phyloP scores from a whole-genome alignment of 2,113 vertebrate genomes.

The Corydoras sp. region DNA sequence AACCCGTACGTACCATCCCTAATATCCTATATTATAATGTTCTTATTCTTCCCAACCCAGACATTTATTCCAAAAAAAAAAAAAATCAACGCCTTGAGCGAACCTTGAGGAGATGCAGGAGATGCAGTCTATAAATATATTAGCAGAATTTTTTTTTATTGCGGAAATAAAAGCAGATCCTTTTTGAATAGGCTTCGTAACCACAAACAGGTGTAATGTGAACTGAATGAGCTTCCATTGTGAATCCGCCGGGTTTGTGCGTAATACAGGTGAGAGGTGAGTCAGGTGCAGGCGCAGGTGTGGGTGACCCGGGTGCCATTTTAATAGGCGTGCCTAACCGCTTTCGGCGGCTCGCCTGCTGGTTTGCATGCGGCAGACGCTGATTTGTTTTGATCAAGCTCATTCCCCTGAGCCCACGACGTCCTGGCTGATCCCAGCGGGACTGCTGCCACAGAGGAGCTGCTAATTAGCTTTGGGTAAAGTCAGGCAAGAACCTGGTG shows the following conservation, averaged over 20 bases:
- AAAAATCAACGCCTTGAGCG: too few relatives aligned
- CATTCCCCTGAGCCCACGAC: conserved; percentile 18
- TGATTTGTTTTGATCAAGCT: conserved; percentile 41
- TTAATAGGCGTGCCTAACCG: conserved; percentile 53
- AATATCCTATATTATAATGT: too few relatives aligned
- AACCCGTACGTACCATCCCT: too few relatives aligned
- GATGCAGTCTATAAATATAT: too few relatives aligned
- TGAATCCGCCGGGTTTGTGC: conserved; percentile 18
- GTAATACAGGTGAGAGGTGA: conserved; percentile 39
- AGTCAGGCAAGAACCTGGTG: conserved; percentile 2
- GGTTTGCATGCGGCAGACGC: conserved; percentile 5
- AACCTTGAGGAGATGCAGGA: too few relatives aligned
- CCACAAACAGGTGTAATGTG: too few relatives aligned
- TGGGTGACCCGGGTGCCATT: conserved; percentile 46
- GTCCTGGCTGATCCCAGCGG: conserved; percentile 11
- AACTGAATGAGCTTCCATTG: conserved; percentile 1
- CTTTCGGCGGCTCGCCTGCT: conserved; percentile 14
- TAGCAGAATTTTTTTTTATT: too few relatives aligned
- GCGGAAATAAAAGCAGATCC: too few relatives aligned
- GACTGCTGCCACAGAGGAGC: not conserved
- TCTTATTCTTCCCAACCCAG: not conserved
- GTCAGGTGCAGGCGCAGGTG: conserved; percentile 33
- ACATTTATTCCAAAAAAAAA: not conserved
- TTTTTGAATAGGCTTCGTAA: not conserved
- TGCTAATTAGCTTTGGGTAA: conserved; percentile 22